Conservation (phyloP, 2,888 invertebrate genomes). For the Calameuta filiformis region DNA sequence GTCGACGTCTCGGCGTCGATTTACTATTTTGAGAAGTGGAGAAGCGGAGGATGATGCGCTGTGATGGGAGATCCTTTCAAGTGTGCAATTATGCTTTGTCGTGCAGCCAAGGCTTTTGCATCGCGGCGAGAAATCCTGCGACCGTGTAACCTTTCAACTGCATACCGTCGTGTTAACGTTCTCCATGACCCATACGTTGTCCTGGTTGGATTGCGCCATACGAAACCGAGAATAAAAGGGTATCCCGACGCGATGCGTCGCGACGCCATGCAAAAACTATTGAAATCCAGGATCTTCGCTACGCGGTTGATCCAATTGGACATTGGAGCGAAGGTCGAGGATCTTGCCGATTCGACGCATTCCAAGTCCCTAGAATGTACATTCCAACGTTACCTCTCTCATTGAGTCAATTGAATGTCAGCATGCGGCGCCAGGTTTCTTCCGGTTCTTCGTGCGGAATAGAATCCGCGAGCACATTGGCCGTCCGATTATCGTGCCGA, state of each 20-base stretch:
- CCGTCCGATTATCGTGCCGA: conserved; percentile 4
- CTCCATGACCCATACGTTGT: background rate
- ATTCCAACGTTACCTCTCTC: background rate
- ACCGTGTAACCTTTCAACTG: conserved; percentile 33
- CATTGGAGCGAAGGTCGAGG: conserved; percentile 7
- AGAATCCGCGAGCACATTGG: background rate
- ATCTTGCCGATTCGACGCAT: background rate
- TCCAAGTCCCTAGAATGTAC: background rate
- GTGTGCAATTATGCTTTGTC: conserved; percentile 37
- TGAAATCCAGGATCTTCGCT: conserved; percentile 31
- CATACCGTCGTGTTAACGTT: conserved; percentile 24
- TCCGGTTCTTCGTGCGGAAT: background rate
- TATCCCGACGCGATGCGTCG: background rate
- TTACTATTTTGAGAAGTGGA: background rate
- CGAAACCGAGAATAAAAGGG: background rate
- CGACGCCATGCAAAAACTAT: conserved; percentile 33
- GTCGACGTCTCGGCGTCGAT: background rate
- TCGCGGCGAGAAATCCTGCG: conserved; percentile 16
- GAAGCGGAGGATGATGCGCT: background rate
- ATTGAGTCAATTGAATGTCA: background rate
- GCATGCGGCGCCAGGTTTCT: background rate
- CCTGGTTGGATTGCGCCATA: background rate
- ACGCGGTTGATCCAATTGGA: conserved; percentile 26
- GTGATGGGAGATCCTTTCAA: conserved; percentile 26
- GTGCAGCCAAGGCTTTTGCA: conserved; percentile 26